Percentiles rank a stretch among this genome's conserved stretches.
These are phyloP conservation scores for Cancer borealis DNA, from an alignment of 2,888 invertebrate genomes.

Conservation along the genomic window DNA sequence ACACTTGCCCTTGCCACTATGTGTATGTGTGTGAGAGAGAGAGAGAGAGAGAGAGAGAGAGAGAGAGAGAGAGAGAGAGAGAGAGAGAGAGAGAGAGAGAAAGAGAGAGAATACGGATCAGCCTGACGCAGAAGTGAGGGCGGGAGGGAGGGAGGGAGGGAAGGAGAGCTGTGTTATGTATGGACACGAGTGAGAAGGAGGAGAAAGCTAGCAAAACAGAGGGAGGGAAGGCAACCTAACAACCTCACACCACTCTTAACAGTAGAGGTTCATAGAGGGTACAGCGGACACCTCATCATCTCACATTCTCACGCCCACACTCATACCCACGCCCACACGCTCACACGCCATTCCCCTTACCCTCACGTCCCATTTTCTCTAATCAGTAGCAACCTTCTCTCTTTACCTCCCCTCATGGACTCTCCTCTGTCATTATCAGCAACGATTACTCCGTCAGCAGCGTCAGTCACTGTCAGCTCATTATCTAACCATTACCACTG, in stretches of 20 bases:
- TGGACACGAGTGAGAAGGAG: not conserved
- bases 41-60: not conserved
- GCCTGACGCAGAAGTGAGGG: not conserved
- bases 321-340: not conserved
- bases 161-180: not conserved
- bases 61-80: not conserved
- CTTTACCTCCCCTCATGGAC: not conserved
- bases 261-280: not conserved
- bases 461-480: not conserved
- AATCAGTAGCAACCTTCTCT: not conserved
- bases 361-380: not conserved
- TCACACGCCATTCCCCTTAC: not conserved
- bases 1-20: constrained; percentile 22
- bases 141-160: no score
- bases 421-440: not conserved
- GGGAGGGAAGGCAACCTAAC: not conserved
- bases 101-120: not conserved
- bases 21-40: not conserved
- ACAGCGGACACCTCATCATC: no score
- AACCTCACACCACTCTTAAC: not conserved
- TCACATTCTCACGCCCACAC: not conserved
- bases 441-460: not conserved
- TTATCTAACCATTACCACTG: not conserved
- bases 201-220: not conserved
- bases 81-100: not conserved